Conservation (phyloP, 2,113 vertebrate genomes). For the Ptyas mucosa region DNA sequence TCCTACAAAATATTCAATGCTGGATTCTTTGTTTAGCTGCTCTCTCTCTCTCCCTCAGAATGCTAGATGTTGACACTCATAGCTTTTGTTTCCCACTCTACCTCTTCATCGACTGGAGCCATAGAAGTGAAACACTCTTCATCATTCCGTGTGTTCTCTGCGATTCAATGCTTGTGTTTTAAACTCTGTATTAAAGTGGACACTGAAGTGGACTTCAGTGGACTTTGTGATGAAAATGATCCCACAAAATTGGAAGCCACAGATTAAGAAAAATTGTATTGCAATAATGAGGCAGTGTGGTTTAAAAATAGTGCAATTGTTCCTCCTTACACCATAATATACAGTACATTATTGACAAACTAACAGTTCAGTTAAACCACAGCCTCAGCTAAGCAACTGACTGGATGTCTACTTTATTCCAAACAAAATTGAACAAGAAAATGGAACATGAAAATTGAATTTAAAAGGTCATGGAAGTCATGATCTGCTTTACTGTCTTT, state of each 20-base stretch:
- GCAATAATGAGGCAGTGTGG: not conserved
- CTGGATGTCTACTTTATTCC: not conserved
- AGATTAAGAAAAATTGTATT: not conserved
- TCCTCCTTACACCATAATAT: not conserved
- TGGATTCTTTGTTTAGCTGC: too few relatives aligned
- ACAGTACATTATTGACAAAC: not conserved
- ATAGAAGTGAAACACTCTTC: not conserved
- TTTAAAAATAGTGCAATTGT: not conserved
- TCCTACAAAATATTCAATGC: not conserved
- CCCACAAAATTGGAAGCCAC: not conserved
- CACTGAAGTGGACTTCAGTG: too few relatives aligned
- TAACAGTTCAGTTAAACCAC: not conserved
- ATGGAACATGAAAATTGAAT: not conserved
- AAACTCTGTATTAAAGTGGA: not conserved
- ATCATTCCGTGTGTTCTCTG: not conserved
- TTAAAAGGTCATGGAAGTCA: not conserved
- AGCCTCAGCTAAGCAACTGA: not conserved
- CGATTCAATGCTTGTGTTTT: not conserved
- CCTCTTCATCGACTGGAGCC: not conserved
- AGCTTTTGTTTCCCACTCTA: too few relatives aligned
- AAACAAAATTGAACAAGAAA: not conserved
- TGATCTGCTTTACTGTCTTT: not conserved
- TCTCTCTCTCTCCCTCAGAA: too few relatives aligned
- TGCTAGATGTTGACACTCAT: too few relatives aligned
- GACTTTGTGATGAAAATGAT: not conserved